Evolutionary conservation across 2,888 invertebrate species (phyloP).

Genomic region (Penaeus monodon): DNA sequence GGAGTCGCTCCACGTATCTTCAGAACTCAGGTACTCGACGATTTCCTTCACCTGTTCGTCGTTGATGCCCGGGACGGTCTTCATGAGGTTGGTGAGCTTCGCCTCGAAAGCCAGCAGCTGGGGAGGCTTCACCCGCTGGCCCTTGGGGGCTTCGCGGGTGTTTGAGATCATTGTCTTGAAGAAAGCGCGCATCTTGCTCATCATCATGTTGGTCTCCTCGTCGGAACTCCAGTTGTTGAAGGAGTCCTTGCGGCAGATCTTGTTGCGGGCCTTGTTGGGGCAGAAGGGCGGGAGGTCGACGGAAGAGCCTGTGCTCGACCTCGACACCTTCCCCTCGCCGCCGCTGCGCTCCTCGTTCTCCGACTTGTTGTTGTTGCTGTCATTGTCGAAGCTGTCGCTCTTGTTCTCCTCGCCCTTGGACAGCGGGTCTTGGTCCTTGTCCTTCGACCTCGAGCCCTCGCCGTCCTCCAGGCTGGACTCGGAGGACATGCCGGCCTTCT

Average conservation of each 20-base stretch:
- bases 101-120: constrained; percentile 90
- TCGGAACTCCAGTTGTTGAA: constrained; percentile 95
- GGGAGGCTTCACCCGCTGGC: constrained; percentile 77
- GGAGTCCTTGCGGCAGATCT: constrained; percentile 84
- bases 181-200: constrained; percentile 93
- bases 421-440: constrained; percentile 63
- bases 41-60: constrained; percentile 92
- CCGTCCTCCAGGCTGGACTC: constrained; percentile 63
- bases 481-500: constrained; percentile 66
- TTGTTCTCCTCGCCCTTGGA: constrained; percentile 36
- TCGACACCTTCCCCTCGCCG: constrained; percentile 60
- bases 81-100: constrained; percentile 89
- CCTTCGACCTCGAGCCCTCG: constrained; percentile 53
- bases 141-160: constrained; percentile 63
- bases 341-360: constrained; percentile 67
- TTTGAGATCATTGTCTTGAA: constrained; percentile 90
- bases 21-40: constrained; percentile 91
- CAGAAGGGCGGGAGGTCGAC: constrained; percentile 72
- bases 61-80: constrained; percentile 90
- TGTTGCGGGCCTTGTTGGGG: constrained; percentile 69
- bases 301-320: constrained; percentile 63
- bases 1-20: constrained; percentile 94
- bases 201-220: constrained; percentile 94
- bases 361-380: constrained; percentile 73
- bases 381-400: constrained; percentile 66